A percentile compares a stretch with the other conserved stretches of the same genome.
Evolutionary conservation across 35 echinoderm and acorn worm species (phyloP).

Genomic region (Chiridota heheva): DNA sequence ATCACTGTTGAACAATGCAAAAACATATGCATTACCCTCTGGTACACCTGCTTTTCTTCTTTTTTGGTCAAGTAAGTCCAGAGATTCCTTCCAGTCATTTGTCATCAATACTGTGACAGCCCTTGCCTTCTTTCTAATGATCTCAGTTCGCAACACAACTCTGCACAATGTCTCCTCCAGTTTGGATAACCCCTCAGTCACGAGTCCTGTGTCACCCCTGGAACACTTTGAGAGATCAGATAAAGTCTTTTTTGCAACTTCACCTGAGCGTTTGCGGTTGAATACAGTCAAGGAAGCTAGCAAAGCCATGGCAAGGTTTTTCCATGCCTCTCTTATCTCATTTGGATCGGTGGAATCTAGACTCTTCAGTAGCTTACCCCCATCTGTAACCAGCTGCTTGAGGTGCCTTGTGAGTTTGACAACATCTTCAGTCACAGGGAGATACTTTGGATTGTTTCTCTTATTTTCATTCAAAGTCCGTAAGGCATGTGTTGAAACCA

Average conservation of each 20-base stretch:
- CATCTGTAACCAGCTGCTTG: conserved; percentile 20
- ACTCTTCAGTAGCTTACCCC: background rate
- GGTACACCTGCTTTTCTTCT: conserved; percentile 37
- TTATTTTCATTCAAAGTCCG: conserved; percentile 68
- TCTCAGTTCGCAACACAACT: conserved; percentile 59
- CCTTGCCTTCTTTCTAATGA: conserved; percentile 57
- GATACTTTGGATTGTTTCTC: conserved; percentile 55
- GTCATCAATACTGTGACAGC: conserved; percentile 60
- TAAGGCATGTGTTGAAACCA: conserved; percentile 60
- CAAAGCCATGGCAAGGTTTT: conserved; percentile 10
- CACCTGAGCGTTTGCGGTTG: conserved; percentile 67
- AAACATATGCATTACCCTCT: conserved; percentile 51
- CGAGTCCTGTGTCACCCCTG: conserved; percentile 20
- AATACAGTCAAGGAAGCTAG: conserved; percentile 52
- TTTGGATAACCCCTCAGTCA: conserved; percentile 16
- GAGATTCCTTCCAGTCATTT: conserved; percentile 17
- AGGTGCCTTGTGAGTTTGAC: conserved; percentile 56
- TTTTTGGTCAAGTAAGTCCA: conserved; percentile 17
- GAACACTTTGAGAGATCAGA: conserved; percentile 63
- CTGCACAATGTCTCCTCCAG: conserved; percentile 62
- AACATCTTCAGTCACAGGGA: conserved; percentile 75
- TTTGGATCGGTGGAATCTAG: background rate
- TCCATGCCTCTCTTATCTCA: conserved; percentile 47
- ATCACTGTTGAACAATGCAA: conserved; percentile 19
- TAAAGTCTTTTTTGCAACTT: conserved; percentile 52